Evolutionary conservation across 2,797 vertebrate species (phyloP).

Genomic region (Peromyscus aztecus): DNA sequence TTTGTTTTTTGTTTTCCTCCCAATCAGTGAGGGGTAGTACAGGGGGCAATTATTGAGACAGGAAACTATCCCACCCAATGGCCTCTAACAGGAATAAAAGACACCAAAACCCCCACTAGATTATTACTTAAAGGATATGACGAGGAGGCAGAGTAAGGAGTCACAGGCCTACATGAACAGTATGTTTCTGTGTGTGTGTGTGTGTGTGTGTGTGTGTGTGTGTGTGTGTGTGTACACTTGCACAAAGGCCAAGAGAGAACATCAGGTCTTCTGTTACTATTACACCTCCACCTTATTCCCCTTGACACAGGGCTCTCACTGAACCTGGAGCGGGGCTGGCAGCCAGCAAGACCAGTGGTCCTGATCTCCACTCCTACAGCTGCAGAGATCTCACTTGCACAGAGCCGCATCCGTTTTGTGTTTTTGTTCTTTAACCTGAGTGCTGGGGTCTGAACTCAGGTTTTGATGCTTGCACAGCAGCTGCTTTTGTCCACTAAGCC

Average conservation of each 20-base stretch:
- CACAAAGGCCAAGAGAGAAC: not conserved
- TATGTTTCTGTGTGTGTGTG: too few relatives aligned
- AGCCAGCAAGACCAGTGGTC: not conserved
- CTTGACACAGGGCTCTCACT: not conserved
- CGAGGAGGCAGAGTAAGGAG: not conserved
- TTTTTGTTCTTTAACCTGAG: not conserved
- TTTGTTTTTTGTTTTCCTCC: not conserved
- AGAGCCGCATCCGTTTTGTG: not conserved
- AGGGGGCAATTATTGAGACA: slow-evolving; percentile 1
- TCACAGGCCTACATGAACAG: not conserved
- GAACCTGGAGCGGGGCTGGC: not conserved
- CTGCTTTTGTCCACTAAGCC: not conserved
- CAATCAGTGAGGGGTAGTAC: not conserved
- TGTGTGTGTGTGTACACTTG: not conserved
- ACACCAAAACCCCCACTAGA: not conserved
- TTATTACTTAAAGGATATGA: slow-evolving; percentile 24
- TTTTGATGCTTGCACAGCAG: not conserved
- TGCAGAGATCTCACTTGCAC: not conserved
- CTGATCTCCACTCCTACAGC: not conserved
- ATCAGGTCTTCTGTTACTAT: not conserved
- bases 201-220: too few relatives aligned
- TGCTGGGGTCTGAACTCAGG: not conserved
- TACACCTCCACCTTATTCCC: not conserved
- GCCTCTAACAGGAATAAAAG: not conserved
- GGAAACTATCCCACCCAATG: slow-evolving; percentile 11